phyloP scores from a whole-genome alignment of 2,113 vertebrate species.

The Ciconia boyciana region DNA sequence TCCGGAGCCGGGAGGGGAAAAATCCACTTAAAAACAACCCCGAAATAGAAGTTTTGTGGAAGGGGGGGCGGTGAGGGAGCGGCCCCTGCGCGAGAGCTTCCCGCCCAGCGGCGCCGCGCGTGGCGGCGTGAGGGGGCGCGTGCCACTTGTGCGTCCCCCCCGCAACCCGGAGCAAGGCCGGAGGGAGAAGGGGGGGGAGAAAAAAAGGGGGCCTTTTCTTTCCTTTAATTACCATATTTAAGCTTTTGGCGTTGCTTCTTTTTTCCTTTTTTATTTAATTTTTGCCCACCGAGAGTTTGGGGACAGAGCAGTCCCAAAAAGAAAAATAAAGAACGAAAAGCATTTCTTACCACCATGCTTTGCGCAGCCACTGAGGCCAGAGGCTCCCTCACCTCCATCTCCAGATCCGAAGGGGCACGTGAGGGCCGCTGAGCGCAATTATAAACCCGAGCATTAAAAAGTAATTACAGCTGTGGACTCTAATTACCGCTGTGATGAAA shows the following conservation, averaged over 20 bases:
- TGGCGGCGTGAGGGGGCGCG: too few relatives aligned
- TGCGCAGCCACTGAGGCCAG: fast-evolving
- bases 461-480: slow-evolving; percentile 47
- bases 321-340: not conserved
- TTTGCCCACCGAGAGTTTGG: fast-evolving
- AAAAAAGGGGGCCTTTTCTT: not conserved
- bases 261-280: not conserved
- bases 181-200: too few relatives aligned
- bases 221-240: not conserved
- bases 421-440: slow-evolving; percentile 11
- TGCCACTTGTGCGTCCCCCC: too few relatives aligned
- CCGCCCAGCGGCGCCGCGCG: too few relatives aligned
- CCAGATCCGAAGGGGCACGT: not conserved
- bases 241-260: not conserved
- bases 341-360: fast-evolving
- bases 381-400: not conserved
- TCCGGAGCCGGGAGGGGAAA: too few relatives aligned
- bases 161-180: too few relatives aligned
- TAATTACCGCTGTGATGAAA: slow-evolving; percentile 43
- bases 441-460: slow-evolving; percentile 1
- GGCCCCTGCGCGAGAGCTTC: too few relatives aligned
- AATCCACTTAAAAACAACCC: too few relatives aligned
- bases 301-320: not conserved
- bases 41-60: too few relatives aligned
- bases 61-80: too few relatives aligned